Evolutionary conservation across 1,140 invertebrate genomes (phyloP), one percentile per base, ranked within the genome.

Genomic region (Dysdera silvatica): DNA sequence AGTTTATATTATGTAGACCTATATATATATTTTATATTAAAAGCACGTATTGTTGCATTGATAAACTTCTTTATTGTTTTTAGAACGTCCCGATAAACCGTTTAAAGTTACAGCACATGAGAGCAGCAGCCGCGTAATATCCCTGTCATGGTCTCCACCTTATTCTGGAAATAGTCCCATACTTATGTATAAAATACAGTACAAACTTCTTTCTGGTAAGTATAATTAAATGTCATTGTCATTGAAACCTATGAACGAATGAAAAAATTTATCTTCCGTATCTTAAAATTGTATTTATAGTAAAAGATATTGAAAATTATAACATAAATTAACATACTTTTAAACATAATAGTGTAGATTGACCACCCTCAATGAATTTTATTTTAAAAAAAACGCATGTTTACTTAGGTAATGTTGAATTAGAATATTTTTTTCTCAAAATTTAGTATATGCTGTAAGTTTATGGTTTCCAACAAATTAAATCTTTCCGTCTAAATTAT

Each of bases 81-180:
- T 95, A 86, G 71, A 73, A 60, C 65, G 58, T 23, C 69, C 71
- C 8, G 71, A 69, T 28, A 51, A 58, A n/a, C 71, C 72, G 0
- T 48, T 53, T 10, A 65, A 71, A 37, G 23, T 74, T 12, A 60
- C 54, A 37, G 61, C 64, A 10, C 31, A 54, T 20, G 68, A 73
- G 49, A 62, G 70, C 12, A 49, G 29, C 12, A 68, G 65, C 28
- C 28, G 70, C 20, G 47, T 47, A 2, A 52, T 67, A n/a, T 55
- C 58, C 4, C 8, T 73, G 3, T 41, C 65, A 3, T 74, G 72
- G 72, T 55, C 60, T 4, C 32, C 69, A 4, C 61, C 61, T 6
- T 70, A 69, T 53, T 64, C 58, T 40, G 72, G 72, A 23, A 74
- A 74, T 41, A 67, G 71, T 49, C 65, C 66, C 8, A 71, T 74